Conservation (phyloP, 92 coral and sea anemone genomes). For the Phenganax marumi region DNA sequence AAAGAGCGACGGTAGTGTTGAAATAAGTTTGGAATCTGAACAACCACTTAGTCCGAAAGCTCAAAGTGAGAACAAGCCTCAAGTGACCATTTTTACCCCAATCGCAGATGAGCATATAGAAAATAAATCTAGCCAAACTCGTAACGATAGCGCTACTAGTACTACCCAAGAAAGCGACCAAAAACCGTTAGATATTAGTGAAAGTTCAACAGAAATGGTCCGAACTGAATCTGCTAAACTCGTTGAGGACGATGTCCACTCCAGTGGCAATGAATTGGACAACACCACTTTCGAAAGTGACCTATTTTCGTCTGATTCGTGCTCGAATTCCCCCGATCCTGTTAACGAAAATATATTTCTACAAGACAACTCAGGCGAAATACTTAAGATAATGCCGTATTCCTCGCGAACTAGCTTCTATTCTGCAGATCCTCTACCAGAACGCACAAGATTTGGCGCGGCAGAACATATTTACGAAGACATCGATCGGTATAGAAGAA, state of each 20-base stretch:
- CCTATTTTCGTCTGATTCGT: conserved; percentile 25
- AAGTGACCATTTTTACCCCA: conserved; percentile 35
- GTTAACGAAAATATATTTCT: neutral
- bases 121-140: neutral
- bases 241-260: conserved; percentile 11
- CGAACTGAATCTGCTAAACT: neutral
- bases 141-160: neutral
- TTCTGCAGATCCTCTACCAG: conserved; percentile 5
- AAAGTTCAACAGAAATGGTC: neutral
- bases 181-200: neutral
- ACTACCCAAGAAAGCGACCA: neutral
- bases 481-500: neutral
- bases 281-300: conserved; percentile 6
- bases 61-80: neutral
- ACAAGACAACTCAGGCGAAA: conserved; percentile 21
- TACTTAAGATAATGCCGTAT: conserved; percentile 27
- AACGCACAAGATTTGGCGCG: conserved; percentile 8
- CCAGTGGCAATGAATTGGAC: conserved; percentile 36
- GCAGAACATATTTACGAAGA: conserved; percentile 45
- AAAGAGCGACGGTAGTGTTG: neutral
- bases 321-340: conserved; percentile 35
- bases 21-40: neutral
- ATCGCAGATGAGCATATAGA: conserved; percentile 19
- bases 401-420: conserved; percentile 22
- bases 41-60: neutral